Evolutionary conservation across 2,113 vertebrate species (phyloP).

Genomic region (Alethe castanea): DNA sequence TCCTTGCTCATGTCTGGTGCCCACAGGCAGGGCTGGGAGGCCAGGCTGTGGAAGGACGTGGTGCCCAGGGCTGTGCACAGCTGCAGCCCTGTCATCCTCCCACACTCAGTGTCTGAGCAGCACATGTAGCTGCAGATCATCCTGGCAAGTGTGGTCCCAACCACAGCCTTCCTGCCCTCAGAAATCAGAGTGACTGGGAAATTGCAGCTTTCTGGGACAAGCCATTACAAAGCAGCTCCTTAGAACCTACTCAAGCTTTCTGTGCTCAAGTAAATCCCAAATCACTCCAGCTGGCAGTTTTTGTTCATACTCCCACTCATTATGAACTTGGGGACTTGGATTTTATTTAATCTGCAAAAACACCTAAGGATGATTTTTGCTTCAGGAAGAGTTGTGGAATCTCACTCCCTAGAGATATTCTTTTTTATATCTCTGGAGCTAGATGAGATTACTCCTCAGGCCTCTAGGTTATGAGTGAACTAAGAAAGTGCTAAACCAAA

Average conservation of each 20-base stretch:
- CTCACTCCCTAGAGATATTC: not conserved
- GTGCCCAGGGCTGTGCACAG: not conserved
- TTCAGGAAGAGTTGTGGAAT: not conserved
- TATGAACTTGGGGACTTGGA: not conserved
- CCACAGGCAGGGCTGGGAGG: not conserved
- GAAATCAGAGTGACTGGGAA: not conserved
- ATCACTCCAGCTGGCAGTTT: not conserved
- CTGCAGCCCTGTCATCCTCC: not conserved
- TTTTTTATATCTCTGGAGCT: not conserved
- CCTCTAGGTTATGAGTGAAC: not conserved
- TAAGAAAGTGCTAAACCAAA: not conserved
- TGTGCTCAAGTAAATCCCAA: not conserved
- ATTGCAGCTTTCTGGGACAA: not conserved
- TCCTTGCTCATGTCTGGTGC: not conserved
- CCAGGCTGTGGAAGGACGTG: not conserved
- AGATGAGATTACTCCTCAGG: not conserved
- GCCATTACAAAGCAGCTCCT: not conserved
- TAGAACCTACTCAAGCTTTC: not conserved
- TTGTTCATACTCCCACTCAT: not conserved
- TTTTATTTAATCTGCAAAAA: not conserved
- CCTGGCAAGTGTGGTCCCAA: not conserved
- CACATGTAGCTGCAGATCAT: not conserved
- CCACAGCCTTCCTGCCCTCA: not conserved
- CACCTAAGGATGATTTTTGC: not conserved
- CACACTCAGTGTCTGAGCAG: not conserved